phyloP scores from a whole-genome alignment of 2,797 vertebrate species.

The Pteronotus mesoamericanus region DNA sequence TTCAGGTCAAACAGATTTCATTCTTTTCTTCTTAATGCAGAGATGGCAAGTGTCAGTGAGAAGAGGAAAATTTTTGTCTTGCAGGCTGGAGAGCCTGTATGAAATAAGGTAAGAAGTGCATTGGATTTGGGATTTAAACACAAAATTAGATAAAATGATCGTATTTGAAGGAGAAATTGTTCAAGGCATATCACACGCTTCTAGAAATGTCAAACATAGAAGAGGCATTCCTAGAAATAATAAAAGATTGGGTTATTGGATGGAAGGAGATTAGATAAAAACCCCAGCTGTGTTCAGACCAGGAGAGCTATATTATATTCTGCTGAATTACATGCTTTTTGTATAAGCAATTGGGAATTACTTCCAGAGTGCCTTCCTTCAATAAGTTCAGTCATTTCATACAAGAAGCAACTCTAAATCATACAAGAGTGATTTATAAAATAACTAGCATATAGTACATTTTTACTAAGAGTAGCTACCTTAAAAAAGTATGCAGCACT shows the following conservation, averaged over 20 bases:
- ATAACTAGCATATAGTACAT: background rate
- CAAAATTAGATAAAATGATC: background rate
- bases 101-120: background rate
- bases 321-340: background rate
- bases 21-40: background rate
- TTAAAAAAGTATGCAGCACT: background rate
- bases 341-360: background rate
- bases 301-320: background rate
- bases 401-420: background rate
- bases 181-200: background rate
- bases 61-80: constrained; percentile 33
- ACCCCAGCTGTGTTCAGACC: background rate
- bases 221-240: background rate
- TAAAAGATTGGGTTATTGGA: constrained; percentile 5
- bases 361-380: background rate
- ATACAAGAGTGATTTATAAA: constrained; percentile 21
- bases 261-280: constrained; percentile 3
- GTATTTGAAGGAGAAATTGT: constrained; percentile 9
- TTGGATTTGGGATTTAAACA: background rate
- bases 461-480: background rate
- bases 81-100: background rate
- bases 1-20: constrained; percentile 64
- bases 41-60: constrained; percentile 23
- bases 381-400: background rate
- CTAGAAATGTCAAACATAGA: background rate